Percentiles rank a stretch among this genome's conserved stretches.
These are phyloP conservation scores for Phyllotreta striolata DNA, from an alignment of 2,888 invertebrate species.

Conservation along the genomic window DNA sequence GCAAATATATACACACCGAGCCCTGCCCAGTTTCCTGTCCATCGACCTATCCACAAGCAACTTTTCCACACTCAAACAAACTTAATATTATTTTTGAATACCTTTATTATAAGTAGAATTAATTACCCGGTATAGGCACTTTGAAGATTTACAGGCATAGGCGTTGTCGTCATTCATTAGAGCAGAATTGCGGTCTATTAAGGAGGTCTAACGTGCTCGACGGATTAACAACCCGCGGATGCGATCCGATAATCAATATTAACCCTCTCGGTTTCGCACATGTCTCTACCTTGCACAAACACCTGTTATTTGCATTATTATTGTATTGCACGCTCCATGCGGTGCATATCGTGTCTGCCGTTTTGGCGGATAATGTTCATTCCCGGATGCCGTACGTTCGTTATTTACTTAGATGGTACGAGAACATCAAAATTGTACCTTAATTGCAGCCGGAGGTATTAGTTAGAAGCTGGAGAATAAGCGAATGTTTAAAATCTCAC, in stretches of 20 bases:
- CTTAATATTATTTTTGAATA: too few species aligned
- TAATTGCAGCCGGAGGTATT: too few species aligned
- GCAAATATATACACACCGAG: too few species aligned
- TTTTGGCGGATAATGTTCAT: background rate
- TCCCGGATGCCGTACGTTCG: background rate
- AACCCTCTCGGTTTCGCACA: conserved; percentile 11
- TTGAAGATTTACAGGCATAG: background rate
- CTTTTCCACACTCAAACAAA: too few species aligned
- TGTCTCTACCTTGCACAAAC: conserved; percentile 18
- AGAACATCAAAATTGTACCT: too few species aligned
- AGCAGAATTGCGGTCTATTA: conserved; percentile 17
- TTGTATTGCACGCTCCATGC: conserved; percentile 11
- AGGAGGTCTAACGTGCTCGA: conserved; percentile 14
- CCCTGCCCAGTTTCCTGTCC: too few species aligned
- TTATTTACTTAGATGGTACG: background rate
- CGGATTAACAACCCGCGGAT: conserved; percentile 21
- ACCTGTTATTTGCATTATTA: conserved; percentile 26
- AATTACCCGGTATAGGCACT: background rate
- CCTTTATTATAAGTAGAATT: background rate
- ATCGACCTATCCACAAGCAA: too few species aligned
- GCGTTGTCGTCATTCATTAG: conserved; percentile 1
- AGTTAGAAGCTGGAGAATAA: too few species aligned
- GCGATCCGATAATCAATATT: conserved; percentile 22
- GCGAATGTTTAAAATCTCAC: too few species aligned
- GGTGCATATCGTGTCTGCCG: conserved; percentile 4